phyloP scores from a whole-genome alignment of 2,888 invertebrate species.

The Vannuccia rotundouncinata region DNA sequence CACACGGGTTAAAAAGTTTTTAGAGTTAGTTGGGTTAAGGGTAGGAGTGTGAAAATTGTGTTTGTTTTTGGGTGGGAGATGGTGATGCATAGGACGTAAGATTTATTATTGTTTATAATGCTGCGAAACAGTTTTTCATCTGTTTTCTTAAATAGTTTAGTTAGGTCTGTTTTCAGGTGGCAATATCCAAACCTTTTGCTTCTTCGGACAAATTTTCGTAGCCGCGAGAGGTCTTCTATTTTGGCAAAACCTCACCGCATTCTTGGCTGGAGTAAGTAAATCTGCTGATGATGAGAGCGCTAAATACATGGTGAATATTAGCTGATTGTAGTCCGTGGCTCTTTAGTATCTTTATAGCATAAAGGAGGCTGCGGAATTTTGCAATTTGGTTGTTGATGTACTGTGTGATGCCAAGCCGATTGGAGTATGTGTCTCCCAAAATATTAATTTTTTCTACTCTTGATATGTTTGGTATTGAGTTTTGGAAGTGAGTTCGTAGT shows the following conservation, averaged over 20 bases:
- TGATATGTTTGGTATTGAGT: not conserved
- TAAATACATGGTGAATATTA: not conserved
- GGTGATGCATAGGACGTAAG: not conserved
- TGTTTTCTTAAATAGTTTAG: not conserved
- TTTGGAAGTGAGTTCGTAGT: too few species aligned
- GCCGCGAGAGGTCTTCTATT: not conserved
- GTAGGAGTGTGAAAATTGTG: not conserved
- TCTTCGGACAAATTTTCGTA: not conserved
- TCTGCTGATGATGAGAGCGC: not conserved
- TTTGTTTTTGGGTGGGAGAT: not conserved
- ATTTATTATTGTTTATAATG: not conserved
- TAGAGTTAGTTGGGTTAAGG: too few species aligned
- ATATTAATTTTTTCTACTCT: not conserved
- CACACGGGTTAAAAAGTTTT: too few species aligned
- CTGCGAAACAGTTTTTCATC: not conserved
- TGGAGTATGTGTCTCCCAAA: not conserved
- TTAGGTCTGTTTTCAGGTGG: not conserved
- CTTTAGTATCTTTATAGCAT: not conserved
- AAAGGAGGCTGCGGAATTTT: not conserved
- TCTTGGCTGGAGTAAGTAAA: not conserved
- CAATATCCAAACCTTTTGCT: not conserved
- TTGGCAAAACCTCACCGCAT: not conserved
- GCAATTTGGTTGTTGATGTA: not conserved
- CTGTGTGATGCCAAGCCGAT: not conserved
- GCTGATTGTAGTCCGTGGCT: not conserved